Percentiles rank a stretch among this genome's conserved stretches.
Conservation (phyloP, 2,797 vertebrate species). For the Hemitrygon akajei region DNA sequence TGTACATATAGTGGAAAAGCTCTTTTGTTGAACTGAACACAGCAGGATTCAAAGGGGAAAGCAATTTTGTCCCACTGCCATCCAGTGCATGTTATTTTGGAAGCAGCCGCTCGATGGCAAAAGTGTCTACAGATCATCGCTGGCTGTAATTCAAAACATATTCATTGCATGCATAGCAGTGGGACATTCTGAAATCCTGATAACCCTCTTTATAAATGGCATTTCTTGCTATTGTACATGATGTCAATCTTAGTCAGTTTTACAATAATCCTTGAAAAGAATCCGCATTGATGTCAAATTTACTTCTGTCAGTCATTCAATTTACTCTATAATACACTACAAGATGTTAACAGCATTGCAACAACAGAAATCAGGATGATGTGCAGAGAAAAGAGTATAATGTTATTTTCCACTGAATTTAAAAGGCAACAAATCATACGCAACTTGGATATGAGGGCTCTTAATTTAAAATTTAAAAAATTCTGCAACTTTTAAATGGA, state of each 20-base stretch:
- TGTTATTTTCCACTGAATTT: background rate
- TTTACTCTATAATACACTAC: background rate
- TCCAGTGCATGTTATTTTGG: background rate
- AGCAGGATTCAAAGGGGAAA: background rate
- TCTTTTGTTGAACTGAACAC: background rate
- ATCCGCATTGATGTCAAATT: background rate
- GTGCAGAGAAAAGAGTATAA: background rate
- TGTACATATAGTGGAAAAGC: no score
- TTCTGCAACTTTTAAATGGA: background rate
- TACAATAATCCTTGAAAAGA: background rate
- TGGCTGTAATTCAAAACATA: background rate
- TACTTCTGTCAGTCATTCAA: background rate
- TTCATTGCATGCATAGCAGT: background rate
- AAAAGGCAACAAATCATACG: background rate
- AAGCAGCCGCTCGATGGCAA: background rate
- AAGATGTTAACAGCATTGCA: no score
- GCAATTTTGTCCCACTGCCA: background rate
- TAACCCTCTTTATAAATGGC: background rate
- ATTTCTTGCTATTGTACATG: background rate
- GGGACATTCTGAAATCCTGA: background rate
- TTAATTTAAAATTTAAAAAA: background rate
- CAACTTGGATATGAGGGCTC: background rate
- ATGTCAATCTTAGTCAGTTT: slow-evolving; percentile 20
- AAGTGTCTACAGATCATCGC: background rate
- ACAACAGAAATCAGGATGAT: background rate